Conservation (phyloP, 2,113 vertebrate species). For the Heterotis niloticus region DNA sequence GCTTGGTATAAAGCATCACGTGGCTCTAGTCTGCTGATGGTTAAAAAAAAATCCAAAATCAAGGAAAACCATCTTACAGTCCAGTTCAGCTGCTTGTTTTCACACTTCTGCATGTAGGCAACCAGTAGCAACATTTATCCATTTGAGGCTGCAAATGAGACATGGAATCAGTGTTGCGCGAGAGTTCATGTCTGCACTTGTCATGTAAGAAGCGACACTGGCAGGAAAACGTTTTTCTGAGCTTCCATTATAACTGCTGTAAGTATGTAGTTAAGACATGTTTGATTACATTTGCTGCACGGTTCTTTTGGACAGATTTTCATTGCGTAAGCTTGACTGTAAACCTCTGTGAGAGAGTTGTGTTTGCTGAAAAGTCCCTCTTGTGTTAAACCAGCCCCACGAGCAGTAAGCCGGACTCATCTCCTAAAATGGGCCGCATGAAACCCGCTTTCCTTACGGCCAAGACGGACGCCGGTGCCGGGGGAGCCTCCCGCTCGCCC, state of each 20-base stretch:
- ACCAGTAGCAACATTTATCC: not conserved
- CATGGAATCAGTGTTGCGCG: too few relatives aligned
- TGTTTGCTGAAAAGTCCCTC: conserved; percentile 13
- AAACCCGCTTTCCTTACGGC: conserved; percentile 80
- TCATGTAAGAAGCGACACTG: not conserved
- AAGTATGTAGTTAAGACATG: not conserved
- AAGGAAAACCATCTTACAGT: too few relatives aligned
- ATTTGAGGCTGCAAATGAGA: not conserved
- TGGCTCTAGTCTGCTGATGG: too few relatives aligned
- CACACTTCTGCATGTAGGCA: too few relatives aligned
- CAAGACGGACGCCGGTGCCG: conserved; percentile 61
- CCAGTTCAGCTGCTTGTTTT: too few relatives aligned
- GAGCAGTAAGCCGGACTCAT: conserved; percentile 78
- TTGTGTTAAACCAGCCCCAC: conserved; percentile 68
- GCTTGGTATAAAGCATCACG: too few relatives aligned
- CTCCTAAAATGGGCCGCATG: conserved; percentile 79
- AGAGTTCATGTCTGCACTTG: not conserved
- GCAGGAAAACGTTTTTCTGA: not conserved
- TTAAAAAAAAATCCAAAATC: too few relatives aligned
- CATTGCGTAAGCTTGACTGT: not conserved
- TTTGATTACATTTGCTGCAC: conserved; percentile 2
- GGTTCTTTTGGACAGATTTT: not conserved
- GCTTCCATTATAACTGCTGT: not conserved
- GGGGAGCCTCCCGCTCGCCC: conserved; percentile 57
- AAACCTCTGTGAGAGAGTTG: not conserved